Evolutionary conservation across 2,113 vertebrate species (phyloP).

Genomic region (Grammomys dolichurus): DNA sequence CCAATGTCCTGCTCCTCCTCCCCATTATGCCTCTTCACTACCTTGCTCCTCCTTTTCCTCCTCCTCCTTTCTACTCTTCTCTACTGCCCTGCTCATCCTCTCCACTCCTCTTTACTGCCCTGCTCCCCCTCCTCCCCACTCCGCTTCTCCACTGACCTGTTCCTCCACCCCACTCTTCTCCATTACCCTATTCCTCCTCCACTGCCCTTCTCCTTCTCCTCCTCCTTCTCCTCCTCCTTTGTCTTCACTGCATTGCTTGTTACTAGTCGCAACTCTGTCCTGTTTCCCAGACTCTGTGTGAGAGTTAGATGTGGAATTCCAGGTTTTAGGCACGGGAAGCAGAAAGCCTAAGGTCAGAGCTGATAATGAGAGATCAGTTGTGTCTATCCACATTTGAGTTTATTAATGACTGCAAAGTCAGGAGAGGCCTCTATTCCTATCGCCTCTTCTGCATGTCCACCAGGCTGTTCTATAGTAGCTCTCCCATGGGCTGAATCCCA

Average conservation of each 20-base stretch:
- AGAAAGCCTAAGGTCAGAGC: neutral
- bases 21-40: no score
- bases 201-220: no score
- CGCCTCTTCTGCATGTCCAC: neutral
- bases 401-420: neutral
- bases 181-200: no score
- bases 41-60: neutral
- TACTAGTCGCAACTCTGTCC: neutral
- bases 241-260: neutral
- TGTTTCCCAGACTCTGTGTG: neutral
- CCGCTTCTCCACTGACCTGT: neutral
- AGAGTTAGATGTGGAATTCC: neutral
- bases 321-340: neutral
- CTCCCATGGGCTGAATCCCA: neutral
- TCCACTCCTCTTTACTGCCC: neutral
- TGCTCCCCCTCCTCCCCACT: neutral
- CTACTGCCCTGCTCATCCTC: neutral
- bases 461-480: neutral
- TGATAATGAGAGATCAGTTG: neutral
- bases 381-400: neutral
- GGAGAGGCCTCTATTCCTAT: neutral
- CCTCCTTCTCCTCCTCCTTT: neutral
- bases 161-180: neutral
- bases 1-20: neutral
- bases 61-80: no score